Conservation (phyloP, 2,797 vertebrate genomes). For the Apogon hyalosoma region DNA sequence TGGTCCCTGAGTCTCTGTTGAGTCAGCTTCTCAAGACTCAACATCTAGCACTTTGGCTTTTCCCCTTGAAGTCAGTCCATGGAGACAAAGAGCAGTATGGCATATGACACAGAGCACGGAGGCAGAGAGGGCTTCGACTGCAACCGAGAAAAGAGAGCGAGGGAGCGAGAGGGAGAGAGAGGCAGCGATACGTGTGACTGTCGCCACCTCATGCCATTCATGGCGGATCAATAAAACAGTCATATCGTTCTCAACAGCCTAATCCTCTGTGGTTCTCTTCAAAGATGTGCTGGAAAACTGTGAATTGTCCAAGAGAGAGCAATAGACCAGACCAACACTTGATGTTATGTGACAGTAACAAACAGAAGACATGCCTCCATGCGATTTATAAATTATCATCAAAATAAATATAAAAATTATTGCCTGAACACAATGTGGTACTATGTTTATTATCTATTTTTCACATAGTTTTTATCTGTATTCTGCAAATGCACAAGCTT, state of each 20-base stretch:
- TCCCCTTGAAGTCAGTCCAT: slow-evolving; percentile 47
- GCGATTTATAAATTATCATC: no score
- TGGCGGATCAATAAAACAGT: slow-evolving; percentile 72
- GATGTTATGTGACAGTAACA: slow-evolving; percentile 23
- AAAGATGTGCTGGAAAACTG: slow-evolving; percentile 57
- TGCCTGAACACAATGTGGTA: no score
- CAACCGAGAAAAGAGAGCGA: slow-evolving; percentile 5
- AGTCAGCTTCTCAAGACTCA: slow-evolving; percentile 62
- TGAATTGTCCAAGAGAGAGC: slow-evolving; percentile 35
- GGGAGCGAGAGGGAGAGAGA: slow-evolving; percentile 17
- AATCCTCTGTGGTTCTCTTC: slow-evolving; percentile 64
- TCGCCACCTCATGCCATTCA: slow-evolving; percentile 46
- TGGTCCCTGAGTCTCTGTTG: slow-evolving; percentile 52
- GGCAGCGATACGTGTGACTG: slow-evolving; percentile 35
- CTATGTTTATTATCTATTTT: no score
- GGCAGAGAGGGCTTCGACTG: slow-evolving; percentile 6
- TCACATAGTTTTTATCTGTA: no score
- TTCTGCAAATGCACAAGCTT: no score
- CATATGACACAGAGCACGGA: slow-evolving; percentile 38
- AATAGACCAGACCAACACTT: slow-evolving; percentile 15
- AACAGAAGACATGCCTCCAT: no score
- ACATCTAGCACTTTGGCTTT: slow-evolving; percentile 49
- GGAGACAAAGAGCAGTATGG: slow-evolving; percentile 42
- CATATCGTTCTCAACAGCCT: slow-evolving; percentile 61
- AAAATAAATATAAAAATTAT: no score